Conservation (phyloP, 2,797 vertebrate species). For the Ceyx erithaca region DNA sequence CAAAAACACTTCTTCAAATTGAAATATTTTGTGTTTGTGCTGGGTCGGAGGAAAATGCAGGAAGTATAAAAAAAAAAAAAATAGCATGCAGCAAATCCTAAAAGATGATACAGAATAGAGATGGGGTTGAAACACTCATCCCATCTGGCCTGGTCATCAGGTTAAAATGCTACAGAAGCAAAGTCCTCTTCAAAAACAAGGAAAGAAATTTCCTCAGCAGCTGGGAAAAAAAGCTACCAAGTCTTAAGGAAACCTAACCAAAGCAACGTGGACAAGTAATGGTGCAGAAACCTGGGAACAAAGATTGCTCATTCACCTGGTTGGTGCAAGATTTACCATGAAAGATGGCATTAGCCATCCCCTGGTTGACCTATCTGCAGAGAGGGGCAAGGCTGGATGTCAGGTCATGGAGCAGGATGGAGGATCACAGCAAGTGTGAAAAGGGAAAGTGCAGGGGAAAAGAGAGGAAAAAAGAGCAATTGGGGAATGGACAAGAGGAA, state of each 20-base stretch:
- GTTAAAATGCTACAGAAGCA: neutral
- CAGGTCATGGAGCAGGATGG: neutral
- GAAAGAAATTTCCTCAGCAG: neutral
- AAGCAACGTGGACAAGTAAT: neutral
- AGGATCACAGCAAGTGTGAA: neutral
- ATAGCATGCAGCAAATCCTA: neutral
- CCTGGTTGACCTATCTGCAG: neutral
- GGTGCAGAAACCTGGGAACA: neutral
- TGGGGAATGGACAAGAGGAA: neutral
- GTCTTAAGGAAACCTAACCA: neutral
- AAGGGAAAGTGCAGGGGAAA: neutral
- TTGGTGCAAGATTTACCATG: neutral
- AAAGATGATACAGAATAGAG: neutral
- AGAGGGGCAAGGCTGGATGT: neutral
- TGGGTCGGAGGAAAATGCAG: neutral
- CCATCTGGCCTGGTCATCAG: neutral
- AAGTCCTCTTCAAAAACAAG: neutral
- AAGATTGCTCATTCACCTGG: neutral
- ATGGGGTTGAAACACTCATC: neutral
- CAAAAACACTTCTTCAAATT: slow-evolving; percentile 24
- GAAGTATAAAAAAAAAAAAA: neutral
- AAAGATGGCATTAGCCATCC: neutral
- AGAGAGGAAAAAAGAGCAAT: neutral
- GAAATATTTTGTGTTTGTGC: neutral
- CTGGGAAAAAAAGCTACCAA: neutral